Evolutionary conservation across 2,888 invertebrate species (phyloP).

Genomic region (Metallyticus violacea): DNA sequence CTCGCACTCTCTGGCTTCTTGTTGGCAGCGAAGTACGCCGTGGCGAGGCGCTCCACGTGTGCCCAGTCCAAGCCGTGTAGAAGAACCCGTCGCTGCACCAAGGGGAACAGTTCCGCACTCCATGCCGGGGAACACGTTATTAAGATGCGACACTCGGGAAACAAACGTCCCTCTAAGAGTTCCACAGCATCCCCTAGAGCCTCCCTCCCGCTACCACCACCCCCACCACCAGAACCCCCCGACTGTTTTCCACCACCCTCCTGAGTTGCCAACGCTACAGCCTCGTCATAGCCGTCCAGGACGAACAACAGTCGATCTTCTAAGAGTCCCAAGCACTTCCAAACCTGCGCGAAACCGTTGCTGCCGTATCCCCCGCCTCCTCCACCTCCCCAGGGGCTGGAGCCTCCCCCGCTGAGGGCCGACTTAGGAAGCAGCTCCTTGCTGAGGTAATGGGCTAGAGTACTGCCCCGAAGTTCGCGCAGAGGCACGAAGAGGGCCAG

Average conservation of each 20-base stretch:
- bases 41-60: constrained; percentile 49
- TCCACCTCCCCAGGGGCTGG: constrained; percentile 32
- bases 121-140: constrained; percentile 51
- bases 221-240: neutral
- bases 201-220: constrained; percentile 43
- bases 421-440: constrained; percentile 50
- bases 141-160: constrained; percentile 53
- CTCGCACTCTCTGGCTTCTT: constrained; percentile 35
- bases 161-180: constrained; percentile 53
- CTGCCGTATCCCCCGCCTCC: constrained; percentile 28
- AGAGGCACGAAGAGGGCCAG: constrained; percentile 53
- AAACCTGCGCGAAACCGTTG: constrained; percentile 35
- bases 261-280: constrained; percentile 36
- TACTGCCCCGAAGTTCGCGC: constrained; percentile 51
- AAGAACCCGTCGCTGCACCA: constrained; percentile 51
- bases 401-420: constrained; percentile 30
- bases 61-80: constrained; percentile 52
- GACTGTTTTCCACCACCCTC: constrained; percentile 36
- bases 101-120: constrained; percentile 45
- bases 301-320: constrained; percentile 53
- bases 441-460: constrained; percentile 41
- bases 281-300: constrained; percentile 54
- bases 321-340: constrained; percentile 41
- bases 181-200: constrained; percentile 51
- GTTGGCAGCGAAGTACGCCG: constrained; percentile 46